Conservation (phyloP, 2,888 invertebrate genomes). For the Ceramica pisi region DNA sequence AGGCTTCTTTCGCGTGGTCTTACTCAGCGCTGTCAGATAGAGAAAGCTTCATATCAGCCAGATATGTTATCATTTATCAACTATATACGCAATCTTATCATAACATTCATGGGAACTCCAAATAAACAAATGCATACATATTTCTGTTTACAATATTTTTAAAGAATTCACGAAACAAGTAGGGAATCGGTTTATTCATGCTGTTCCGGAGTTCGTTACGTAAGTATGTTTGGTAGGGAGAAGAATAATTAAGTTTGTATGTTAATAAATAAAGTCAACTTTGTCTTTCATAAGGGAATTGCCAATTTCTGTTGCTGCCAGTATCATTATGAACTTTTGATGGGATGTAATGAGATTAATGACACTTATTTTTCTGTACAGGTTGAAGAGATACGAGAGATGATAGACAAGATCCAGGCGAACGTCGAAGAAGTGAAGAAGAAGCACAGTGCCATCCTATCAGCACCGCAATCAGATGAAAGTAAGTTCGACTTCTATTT, state of each 20-base stretch:
- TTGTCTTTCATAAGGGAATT: neutral
- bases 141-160: slow-evolving; percentile 21
- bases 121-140: slow-evolving; percentile 38
- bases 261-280: slow-evolving; percentile 33
- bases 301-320: slow-evolving; percentile 3
- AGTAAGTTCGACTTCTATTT: slow-evolving; percentile 92
- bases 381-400: slow-evolving; percentile 99
- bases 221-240: slow-evolving; percentile 10
- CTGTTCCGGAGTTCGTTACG: slow-evolving; percentile 18
- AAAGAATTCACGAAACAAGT: slow-evolving; percentile 6
- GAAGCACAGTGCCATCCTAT: slow-evolving; percentile 99
- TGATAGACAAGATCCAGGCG: slow-evolving; percentile 99
- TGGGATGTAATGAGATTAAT: slow-evolving; percentile 9
- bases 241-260: slow-evolving; percentile 27
- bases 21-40: slow-evolving; percentile 4
- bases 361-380: slow-evolving; percentile 80
- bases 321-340: slow-evolving; percentile 2
- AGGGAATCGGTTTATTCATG: slow-evolving; percentile 18
- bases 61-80: slow-evolving; percentile 47
- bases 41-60: slow-evolving; percentile 14
- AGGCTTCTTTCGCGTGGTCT: neutral
- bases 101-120: slow-evolving; percentile 37
- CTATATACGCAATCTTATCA: slow-evolving; percentile 28
- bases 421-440: slow-evolving; percentile 99
- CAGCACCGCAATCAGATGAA: slow-evolving; percentile 99